A percentile compares a stretch with the other conserved stretches of the same genome.
These are phyloP conservation scores for Salpingus planirostris DNA, from an alignment of 2,888 invertebrate species.

Conservation along the genomic window DNA sequence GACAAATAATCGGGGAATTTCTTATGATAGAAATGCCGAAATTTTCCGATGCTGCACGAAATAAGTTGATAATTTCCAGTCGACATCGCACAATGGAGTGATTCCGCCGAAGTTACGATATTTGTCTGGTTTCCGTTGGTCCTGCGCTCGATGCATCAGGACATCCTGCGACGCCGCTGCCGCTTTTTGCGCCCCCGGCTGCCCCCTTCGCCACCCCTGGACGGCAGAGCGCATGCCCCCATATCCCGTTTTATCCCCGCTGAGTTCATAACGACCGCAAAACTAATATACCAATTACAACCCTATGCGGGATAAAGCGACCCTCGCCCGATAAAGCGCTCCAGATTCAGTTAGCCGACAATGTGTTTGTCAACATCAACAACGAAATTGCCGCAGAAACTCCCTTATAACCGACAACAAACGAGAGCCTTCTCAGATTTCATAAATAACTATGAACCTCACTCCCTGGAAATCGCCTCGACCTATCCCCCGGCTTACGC, in stretches of 20 bases:
- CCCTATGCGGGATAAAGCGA: slow-evolving; percentile 29
- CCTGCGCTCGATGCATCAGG: too few species aligned
- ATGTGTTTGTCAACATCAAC: slow-evolving; percentile 14
- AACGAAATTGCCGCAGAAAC: slow-evolving; percentile 7
- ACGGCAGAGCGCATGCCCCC: slow-evolving; percentile 15
- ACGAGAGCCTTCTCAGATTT: neutral
- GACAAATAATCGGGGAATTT: too few species aligned
- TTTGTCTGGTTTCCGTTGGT: too few species aligned
- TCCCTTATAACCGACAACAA: neutral
- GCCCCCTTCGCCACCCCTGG: too few species aligned
- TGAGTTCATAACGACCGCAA: slow-evolving; percentile 40
- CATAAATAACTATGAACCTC: neutral
- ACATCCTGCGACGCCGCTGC: too few species aligned
- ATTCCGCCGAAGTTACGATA: too few species aligned
- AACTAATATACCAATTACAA: slow-evolving; percentile 42
- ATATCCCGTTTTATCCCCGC: slow-evolving; percentile 23
- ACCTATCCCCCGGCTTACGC: neutral
- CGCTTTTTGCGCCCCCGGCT: too few species aligned
- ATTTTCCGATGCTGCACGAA: too few species aligned
- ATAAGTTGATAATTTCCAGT: too few species aligned
- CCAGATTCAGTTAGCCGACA: slow-evolving; percentile 14
- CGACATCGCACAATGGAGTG: too few species aligned
- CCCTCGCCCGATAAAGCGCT: slow-evolving; percentile 22
- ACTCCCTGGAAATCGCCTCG: too few species aligned
- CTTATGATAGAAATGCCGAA: too few species aligned